Conservation (phyloP, 1,140 invertebrate genomes). For the Drosophila repletoides region DNA sequence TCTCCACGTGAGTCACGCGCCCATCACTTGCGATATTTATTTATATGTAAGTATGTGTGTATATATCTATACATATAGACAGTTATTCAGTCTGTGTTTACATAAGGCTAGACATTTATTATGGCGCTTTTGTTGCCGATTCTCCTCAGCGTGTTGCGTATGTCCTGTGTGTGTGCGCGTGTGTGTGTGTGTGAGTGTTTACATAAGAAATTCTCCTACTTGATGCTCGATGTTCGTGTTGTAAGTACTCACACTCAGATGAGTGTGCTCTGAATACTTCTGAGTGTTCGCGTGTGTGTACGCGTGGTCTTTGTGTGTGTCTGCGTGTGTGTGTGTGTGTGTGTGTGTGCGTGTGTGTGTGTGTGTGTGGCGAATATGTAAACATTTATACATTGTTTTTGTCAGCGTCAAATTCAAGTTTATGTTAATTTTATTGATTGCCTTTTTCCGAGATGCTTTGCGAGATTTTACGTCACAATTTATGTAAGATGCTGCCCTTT, state of each 20-base stretch:
- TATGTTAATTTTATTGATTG: slow-evolving; percentile 77
- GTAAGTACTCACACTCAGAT: too few species aligned
- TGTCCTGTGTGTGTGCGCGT: neutral
- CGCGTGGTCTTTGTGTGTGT: neutral
- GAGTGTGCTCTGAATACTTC: too few species aligned
- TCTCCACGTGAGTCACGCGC: too few species aligned
- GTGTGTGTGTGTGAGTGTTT: slow-evolving; percentile 16
- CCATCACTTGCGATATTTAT: too few species aligned
- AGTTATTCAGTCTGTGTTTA: slow-evolving; percentile 39
- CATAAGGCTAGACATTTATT: slow-evolving; percentile 62
- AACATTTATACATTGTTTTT: slow-evolving; percentile 54
- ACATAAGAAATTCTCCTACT: slow-evolving; percentile 30
- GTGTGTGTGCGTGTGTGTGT: neutral
- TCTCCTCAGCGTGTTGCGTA: too few species aligned
- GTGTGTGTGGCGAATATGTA: slow-evolving; percentile 5
- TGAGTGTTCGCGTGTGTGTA: neutral
- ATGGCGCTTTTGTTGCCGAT: slow-evolving; percentile 38
- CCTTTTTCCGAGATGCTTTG: slow-evolving; percentile 1
- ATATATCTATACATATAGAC: neutral
- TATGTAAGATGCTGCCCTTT: too few species aligned
- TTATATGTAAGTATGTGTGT: too few species aligned
- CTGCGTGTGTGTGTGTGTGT: neutral
- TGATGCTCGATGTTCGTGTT: too few species aligned
- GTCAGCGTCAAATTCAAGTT: slow-evolving; percentile 61
- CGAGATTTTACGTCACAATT: too few species aligned